Evolutionary conservation across 2,888 invertebrate species (phyloP).

Genomic region (Myopa testacea): DNA sequence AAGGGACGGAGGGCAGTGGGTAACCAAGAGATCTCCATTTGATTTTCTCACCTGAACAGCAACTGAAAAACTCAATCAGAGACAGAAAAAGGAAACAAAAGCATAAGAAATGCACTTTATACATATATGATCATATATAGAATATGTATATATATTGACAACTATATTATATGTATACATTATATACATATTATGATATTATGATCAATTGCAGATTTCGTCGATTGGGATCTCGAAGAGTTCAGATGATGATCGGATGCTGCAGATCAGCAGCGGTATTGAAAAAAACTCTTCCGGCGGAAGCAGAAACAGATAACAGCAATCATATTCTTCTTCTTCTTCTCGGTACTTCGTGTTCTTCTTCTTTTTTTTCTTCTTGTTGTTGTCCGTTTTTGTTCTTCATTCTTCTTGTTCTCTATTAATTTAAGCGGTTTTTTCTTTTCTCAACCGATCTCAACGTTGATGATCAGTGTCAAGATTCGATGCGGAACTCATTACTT

Average conservation of each 20-base stretch:
- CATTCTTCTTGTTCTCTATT: background rate
- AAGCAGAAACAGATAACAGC: conserved; percentile 10
- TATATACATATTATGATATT: background rate
- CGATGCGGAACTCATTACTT: conserved; percentile 50
- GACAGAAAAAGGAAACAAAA: background rate
- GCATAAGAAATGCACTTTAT: no score
- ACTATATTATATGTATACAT: no score
- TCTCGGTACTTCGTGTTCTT: background rate
- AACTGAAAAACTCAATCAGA: background rate
- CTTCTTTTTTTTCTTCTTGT: background rate
- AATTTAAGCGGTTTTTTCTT: background rate
- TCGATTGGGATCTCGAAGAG: no score
- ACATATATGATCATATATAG: no score
- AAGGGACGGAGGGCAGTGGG: background rate
- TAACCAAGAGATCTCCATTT: background rate
- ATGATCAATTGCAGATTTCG: conserved; percentile 14
- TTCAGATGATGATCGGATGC: no score
- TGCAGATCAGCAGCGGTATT: no score
- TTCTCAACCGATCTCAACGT: conserved; percentile 51
- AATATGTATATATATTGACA: no score
- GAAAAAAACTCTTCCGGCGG: conserved; percentile 19
- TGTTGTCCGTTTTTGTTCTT: background rate
- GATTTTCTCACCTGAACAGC: background rate
- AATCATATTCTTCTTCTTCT: background rate
- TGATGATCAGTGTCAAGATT: conserved; percentile 67